Evolutionary conservation across 2,888 invertebrate genomes (phyloP).

Genomic region (Netelia fuscicornis): DNA sequence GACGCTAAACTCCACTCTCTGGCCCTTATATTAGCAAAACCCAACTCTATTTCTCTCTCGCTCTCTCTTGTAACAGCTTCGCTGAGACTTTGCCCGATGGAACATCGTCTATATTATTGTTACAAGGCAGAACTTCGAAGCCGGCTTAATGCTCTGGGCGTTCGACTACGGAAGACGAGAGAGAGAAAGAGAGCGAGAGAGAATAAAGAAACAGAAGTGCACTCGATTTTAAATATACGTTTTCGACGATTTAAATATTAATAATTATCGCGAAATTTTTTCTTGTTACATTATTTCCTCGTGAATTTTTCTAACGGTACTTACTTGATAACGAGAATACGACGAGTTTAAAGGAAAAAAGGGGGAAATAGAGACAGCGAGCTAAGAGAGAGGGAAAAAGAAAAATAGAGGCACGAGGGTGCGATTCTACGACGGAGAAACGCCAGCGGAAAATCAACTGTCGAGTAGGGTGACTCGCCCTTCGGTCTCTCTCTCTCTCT

Average conservation of each 20-base stretch:
- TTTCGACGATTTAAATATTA: no score
- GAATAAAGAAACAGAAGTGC: conserved; percentile 4
- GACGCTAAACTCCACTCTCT: conserved; percentile 9
- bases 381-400: conserved; percentile 30
- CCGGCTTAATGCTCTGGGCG: conserved; percentile 76
- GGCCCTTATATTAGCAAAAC: conserved; percentile 60
- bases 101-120: conserved; percentile 68
- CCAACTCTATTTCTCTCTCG: conserved; percentile 39
- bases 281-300: no score
- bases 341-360: not conserved
- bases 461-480: conserved; percentile 39
- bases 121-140: conserved; percentile 78
- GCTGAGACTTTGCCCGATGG: conserved; percentile 71
- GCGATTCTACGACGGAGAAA: conserved; percentile 10
- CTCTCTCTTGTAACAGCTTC: conserved; percentile 23
- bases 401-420: conserved; percentile 16
- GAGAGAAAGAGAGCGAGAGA: conserved; percentile 11
- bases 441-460: conserved; percentile 59
- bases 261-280: no score
- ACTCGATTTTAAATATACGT: no score
- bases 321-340: no score
- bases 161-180: conserved; percentile 7
- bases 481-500: not conserved
- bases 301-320: no score
- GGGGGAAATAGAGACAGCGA: conserved; percentile 6